Evolutionary conservation across 1,140 invertebrate species (phyloP).

Genomic region (Aleiodes sp.): DNA sequence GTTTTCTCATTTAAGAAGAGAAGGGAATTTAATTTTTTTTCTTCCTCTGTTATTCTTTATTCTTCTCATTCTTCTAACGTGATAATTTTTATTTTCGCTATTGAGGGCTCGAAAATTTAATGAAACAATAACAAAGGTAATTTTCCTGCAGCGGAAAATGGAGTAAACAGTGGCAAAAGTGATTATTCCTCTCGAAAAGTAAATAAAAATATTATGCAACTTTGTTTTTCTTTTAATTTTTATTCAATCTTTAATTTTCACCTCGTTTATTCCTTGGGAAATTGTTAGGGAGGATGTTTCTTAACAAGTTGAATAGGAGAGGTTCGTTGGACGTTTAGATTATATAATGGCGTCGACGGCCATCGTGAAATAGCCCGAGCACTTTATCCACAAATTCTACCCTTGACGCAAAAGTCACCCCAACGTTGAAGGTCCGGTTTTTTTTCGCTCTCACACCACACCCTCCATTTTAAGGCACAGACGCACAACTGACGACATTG

Average conservation of each 20-base stretch:
- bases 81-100: constrained; percentile 28
- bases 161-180: background rate
- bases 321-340: background rate
- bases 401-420: constrained; percentile 17
- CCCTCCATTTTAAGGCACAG: background rate
- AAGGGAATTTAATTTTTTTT: constrained; percentile 13
- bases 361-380: background rate
- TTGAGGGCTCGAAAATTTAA: constrained; percentile 47
- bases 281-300: background rate
- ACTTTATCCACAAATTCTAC: background rate
- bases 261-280: background rate
- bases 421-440: constrained; percentile 8
- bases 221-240: too few species aligned
- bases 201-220: too few species aligned
- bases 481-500: background rate
- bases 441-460: constrained; percentile 3
- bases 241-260: too few species aligned
- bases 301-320: background rate
- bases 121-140: constrained; percentile 60
- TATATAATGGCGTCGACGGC: constrained; percentile 17
- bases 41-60: background rate
- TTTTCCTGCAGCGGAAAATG: constrained; percentile 38
- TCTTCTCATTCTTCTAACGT: background rate
- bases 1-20: background rate
- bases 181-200: background rate